Evolutionary conservation across 2,888 invertebrate genomes (phyloP), one percentile per base, ranked within the genome.

Genomic region (Masnerella sp.): DNA sequence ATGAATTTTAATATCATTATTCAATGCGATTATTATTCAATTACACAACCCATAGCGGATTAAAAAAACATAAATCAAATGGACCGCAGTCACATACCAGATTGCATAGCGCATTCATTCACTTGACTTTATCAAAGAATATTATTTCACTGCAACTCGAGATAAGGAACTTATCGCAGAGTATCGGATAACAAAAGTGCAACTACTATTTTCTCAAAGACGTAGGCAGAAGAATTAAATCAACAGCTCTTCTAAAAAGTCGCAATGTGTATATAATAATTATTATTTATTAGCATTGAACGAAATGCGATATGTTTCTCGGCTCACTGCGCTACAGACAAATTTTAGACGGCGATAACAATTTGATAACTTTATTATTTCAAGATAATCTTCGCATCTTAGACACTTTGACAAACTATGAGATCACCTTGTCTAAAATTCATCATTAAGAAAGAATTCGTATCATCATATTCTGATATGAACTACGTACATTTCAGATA

Each of bases 311-410:
- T 9, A 17, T 42, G 40, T 9, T 1, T 18, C 9, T 28, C 3
- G 28, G 28, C 28, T 28, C 28, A 9, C 7, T 9, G n/a, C 28
- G n/a, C 8, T 28, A n/a, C 42, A 9, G 22, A 42, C 42, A 17
- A 38, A 28, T n/a, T n/a, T n/a, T n/a, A 20, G 20, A 54, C 28
- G 5, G 22, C 12, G 51, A 58, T 58, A 58, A 67, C 40, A 43
- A 56, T 51, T 18, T 8, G 51, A 68, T 59, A 25, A n/a, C 51
- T 68, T 51, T 68, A 52, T 68, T 68, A 68, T 68, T 59, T 59
- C 51, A 51, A 59, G 51, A 68, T 58, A 56, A 59, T 49, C 42
- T 8, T 22, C 14, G 47, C 47, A 36, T 45, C 49, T 12, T 32
- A 30, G 40, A 18, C 11, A 14, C 4, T 15, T 18, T 11, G 4